Evolutionary conservation across 2,113 vertebrate species (phyloP).

Genomic region (Nycticorax nycticorax): DNA sequence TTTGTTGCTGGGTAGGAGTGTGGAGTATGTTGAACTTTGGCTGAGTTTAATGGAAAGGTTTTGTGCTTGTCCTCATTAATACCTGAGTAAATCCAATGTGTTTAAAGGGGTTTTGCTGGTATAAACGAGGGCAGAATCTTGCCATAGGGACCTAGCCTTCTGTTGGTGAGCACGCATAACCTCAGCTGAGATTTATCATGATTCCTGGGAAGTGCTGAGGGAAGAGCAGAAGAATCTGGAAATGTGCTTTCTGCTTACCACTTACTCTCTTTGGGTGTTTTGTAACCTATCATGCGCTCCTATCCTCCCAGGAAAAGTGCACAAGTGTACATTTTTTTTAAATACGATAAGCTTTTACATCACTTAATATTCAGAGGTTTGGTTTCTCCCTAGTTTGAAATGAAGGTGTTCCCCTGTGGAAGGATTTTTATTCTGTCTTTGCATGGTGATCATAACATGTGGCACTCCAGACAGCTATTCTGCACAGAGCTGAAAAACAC

Average conservation of each 20-base stretch:
- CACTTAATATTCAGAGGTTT: background rate
- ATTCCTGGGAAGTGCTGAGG: background rate
- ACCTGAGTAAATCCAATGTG: background rate
- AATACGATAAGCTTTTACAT: background rate
- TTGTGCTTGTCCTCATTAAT: background rate
- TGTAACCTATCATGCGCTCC: background rate
- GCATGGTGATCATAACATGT: conserved; percentile 23
- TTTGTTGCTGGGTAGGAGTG: background rate
- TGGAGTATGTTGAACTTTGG: background rate
- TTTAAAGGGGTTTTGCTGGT: background rate
- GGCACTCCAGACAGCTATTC: conserved; percentile 34
- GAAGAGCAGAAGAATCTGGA: background rate
- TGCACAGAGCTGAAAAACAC: conserved; percentile 20
- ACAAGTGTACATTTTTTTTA: background rate
- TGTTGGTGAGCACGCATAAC: fast-evolving
- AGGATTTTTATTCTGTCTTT: conserved; percentile 17
- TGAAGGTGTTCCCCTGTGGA: background rate
- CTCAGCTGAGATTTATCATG: background rate
- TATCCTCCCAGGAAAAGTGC: background rate
- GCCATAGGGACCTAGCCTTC: background rate
- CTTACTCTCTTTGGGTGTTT: background rate
- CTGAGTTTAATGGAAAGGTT: background rate
- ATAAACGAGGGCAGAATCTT: background rate
- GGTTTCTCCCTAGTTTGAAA: background rate
- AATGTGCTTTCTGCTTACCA: background rate